Conservation (phyloP, 1,140 invertebrate genomes). For the Asobara japonica region DNA sequence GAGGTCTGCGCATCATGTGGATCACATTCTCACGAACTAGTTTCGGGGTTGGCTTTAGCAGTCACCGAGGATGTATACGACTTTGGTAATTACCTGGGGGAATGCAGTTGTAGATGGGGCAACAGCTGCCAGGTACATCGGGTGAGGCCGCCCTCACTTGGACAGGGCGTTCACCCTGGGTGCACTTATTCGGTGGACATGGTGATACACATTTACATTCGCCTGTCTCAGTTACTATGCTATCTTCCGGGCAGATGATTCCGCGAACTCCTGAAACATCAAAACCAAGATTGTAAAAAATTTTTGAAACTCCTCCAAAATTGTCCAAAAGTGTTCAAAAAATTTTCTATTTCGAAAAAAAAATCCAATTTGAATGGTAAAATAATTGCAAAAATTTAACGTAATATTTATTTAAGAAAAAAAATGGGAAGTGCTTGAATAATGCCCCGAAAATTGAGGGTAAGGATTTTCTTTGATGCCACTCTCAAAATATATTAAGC, state of each 20-base stretch:
- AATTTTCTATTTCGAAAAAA: too few species aligned
- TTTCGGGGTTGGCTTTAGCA: not conserved
- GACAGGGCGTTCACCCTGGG: constrained; percentile 47
- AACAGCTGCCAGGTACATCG: constrained; percentile 55
- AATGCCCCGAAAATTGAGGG: too few species aligned
- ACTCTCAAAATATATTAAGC: not conserved
- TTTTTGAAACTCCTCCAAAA: not conserved
- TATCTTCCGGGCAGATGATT: constrained; percentile 56
- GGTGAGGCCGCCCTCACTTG: constrained; percentile 46
- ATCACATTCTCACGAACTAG: constrained; percentile 21
- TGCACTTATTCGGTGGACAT: constrained; percentile 54
- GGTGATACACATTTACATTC: constrained; percentile 54
- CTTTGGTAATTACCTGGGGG: constrained; percentile 52
- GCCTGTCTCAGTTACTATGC: constrained; percentile 52
- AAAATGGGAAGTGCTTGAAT: too few species aligned
- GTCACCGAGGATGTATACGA: constrained; percentile 17
- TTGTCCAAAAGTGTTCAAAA: not conserved
- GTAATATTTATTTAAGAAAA: too few species aligned
- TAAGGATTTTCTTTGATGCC: not conserved
- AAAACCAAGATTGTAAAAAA: constrained; percentile 20
- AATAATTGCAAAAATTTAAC: too few species aligned
- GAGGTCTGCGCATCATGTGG: not conserved
- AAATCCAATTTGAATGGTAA: too few species aligned
- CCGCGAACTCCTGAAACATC: constrained; percentile 42
- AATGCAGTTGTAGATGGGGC: constrained; percentile 56